Base-by-base conservation (phyloP, 2,797 vertebrate genomes). In the Anguilla obscura region DNA sequence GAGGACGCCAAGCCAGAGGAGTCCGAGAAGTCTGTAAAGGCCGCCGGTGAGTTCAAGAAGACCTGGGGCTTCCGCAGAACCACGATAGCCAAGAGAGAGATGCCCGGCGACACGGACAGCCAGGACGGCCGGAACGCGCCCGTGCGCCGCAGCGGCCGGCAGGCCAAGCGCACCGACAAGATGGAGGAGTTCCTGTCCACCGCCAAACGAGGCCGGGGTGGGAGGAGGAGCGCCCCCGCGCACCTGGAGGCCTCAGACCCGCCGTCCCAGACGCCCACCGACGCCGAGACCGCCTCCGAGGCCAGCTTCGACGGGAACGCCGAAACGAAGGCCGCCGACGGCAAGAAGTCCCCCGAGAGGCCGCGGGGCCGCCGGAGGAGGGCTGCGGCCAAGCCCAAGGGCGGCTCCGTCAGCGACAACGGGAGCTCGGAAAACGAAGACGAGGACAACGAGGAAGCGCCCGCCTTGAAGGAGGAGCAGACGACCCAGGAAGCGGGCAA, bases 171-270 rank as follows among this genome's bases (percentile, higher is more conserved):
- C 3, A 99, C 98, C 0, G 98, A 99, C 93, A 96, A 99, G 76
- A 96, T 98, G 4, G 98, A 99, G 83, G 98, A 99, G 91, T 99
- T 99, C 90, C 96, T 99, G 12, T 97, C 96, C 1, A 98, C 97
- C 0, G 95, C 99, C 9, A 97, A 99, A 85, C 96, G 99, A 87
- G 95, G 93, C 60, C 91, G 93, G 30, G 92, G 89, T 0, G 94
- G 95, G 0, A 94, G 98, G 86, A 97, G 92, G 89, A 97, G 89
- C 0, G 93, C 93, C 0, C 95, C 97, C 0, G 91, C 94, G 0
- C 93, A 94, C 88, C 90, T 97, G 21, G 98, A 99, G 90, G 96
- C 97, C 71, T 96, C 97, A 0, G 99, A 99, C 85, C 94, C 96
- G 0, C 94, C 96, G 0, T 99, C 98, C 0, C 97, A 97, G 92